Base-by-base conservation (phyloP, 2,797 vertebrate genomes). In the Chromobotia macracanthus region DNA sequence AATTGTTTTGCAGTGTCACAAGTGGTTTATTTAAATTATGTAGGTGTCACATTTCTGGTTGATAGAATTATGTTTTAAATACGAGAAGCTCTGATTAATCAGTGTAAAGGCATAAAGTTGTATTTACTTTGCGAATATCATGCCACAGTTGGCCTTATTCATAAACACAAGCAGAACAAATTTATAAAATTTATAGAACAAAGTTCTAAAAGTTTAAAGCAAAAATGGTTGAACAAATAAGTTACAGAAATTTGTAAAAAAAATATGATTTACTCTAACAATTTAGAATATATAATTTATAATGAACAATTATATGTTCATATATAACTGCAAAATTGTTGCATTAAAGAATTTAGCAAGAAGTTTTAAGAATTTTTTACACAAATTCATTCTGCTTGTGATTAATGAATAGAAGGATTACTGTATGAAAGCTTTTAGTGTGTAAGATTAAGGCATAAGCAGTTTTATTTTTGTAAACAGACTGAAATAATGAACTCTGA, bases 401-500 rank as follows among this genome's bases (percentile, higher is more conserved):
- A 10, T 9, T 1, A 12, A 13, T 13, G 21, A 58, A 2, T 69
- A 15, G 15, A 60, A 25, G 55, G 8, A 5, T 2, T 28, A 58
- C 23, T 44, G 35, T 21, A 38, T 58, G 5, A 0, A n/a, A 21
- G 31, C 9, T 10, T 41, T 15, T 46, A 58, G 21, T 44, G 31
- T 67, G 28, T 25, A 13, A 15, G 28, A 56, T 66, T 53, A 21
- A 19, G 53, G 65, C 18, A 56, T 58, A 18, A 28, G 25, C 16
- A 64, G 68, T 7, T 50, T 70, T 84, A 79, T 77, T 83, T 86
- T 84, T 76, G 64, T 82, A 74, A 58, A 41, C 78, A 38, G 6
- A 61, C 28, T 72, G 31, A 72, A 84, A 82, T 76, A 77, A 77
- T 64, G 35, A 55, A 28, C 28, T 38, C 18, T 38, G n/a, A 48